Percentiles rank a stretch among this genome's conserved stretches.
Conservation (phyloP, 2,113 vertebrate species). For the Daubentonia madagascariensis region DNA sequence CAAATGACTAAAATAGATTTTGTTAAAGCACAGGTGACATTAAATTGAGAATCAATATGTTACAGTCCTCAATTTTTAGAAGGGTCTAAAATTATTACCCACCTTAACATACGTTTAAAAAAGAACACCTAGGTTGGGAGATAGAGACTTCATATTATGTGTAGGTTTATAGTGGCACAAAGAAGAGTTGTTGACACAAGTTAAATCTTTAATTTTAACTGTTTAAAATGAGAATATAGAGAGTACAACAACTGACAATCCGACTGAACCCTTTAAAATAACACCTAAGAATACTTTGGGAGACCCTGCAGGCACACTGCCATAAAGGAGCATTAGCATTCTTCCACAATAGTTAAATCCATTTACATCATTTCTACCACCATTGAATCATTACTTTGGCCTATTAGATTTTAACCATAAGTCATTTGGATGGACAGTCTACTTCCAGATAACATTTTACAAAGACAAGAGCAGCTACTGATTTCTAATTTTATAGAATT, state of each 20-base stretch:
- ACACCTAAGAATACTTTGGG: neutral
- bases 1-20: slow-evolving; percentile 3
- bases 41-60: neutral
- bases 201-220: neutral
- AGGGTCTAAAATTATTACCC: neutral
- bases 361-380: neutral
- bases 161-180: neutral
- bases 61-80: neutral
- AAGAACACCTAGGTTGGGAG: neutral
- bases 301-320: neutral
- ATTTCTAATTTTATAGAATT: neutral
- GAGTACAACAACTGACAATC: neutral
- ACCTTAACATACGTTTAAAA: neutral
- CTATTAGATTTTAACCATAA: neutral
- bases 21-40: neutral
- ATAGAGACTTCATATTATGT: neutral
- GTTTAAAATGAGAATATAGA: neutral
- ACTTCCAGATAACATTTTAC: neutral
- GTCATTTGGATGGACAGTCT: neutral
- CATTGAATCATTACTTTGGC: neutral
- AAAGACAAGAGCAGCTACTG: neutral
- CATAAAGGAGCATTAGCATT: neutral
- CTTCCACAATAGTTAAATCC: neutral
- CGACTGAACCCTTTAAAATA: neutral
- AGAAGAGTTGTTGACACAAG: neutral